A percentile compares a stretch with the other conserved stretches of the same genome.
These are phyloP conservation scores for Buceros bicornis DNA, from an alignment of 2,797 vertebrate genomes.

Conservation along the genomic window DNA sequence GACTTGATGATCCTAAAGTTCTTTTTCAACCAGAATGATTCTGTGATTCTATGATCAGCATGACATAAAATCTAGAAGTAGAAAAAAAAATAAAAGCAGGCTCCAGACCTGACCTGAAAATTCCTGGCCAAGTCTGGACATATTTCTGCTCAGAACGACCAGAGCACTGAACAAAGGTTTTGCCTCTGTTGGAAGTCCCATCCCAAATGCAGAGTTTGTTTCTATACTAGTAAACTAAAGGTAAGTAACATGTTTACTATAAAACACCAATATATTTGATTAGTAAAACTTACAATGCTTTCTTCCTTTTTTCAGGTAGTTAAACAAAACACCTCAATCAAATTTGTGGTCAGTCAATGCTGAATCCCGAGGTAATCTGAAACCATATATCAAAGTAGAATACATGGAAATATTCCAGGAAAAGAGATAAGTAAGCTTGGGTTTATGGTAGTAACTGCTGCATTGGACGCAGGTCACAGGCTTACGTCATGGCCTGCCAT, in stretches of 20 bases:
- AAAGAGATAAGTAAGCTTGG: neutral
- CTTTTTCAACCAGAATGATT: neutral
- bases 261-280: neutral
- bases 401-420: neutral
- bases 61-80: neutral
- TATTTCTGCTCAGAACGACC: neutral
- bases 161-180: neutral
- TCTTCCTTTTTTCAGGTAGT: neutral
- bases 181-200: neutral
- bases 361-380: neutral
- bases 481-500: neutral
- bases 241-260: neutral
- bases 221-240: neutral
- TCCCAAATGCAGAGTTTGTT: neutral
- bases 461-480: neutral
- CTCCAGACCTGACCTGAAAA: neutral
- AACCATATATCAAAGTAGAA: neutral
- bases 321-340: accelerated
- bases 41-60: neutral
- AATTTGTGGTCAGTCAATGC: neutral
- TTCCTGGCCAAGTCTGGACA: neutral
- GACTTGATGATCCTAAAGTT: neutral
- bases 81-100: neutral
- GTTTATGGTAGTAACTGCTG: neutral
- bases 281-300: neutral